Evolutionary conservation across 2,797 vertebrate species (phyloP).

Genomic region (Anisognathus igniventris): DNA sequence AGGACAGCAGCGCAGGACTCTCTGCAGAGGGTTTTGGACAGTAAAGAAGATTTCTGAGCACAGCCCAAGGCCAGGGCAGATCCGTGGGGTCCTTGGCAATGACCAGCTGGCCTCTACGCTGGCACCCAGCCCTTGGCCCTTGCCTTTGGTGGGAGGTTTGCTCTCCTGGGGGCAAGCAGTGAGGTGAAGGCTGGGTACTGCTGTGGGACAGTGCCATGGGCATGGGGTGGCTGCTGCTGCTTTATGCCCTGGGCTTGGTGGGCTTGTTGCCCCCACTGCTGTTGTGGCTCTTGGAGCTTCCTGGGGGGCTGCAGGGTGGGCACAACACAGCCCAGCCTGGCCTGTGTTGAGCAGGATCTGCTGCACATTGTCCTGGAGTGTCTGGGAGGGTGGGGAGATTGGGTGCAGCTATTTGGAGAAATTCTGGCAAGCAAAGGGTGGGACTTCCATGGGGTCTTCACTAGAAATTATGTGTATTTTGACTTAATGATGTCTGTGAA

Average conservation of each 20-base stretch:
- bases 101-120: fast-evolving
- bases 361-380: fast-evolving
- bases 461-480: neutral
- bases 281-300: fast-evolving
- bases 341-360: neutral
- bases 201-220: neutral
- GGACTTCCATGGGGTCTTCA: neutral
- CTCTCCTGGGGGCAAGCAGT: neutral
- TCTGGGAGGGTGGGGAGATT: neutral
- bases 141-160: neutral
- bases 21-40: neutral
- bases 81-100: fast-evolving
- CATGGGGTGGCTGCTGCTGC: neutral
- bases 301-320: neutral
- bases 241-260: neutral
- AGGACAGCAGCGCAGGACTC: neutral
- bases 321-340: neutral
- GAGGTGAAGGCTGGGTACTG: fast-evolving
- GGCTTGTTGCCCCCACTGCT: neutral
- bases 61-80: neutral
- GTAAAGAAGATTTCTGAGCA: neutral
- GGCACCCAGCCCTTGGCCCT: neutral
- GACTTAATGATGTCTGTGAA: neutral
- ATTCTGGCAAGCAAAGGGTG: neutral
- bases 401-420: neutral